Percentiles rank a stretch among this genome's conserved stretches.
Evolutionary conservation across 2,888 invertebrate genomes (phyloP).

Genomic region (Aradus depressus): DNA sequence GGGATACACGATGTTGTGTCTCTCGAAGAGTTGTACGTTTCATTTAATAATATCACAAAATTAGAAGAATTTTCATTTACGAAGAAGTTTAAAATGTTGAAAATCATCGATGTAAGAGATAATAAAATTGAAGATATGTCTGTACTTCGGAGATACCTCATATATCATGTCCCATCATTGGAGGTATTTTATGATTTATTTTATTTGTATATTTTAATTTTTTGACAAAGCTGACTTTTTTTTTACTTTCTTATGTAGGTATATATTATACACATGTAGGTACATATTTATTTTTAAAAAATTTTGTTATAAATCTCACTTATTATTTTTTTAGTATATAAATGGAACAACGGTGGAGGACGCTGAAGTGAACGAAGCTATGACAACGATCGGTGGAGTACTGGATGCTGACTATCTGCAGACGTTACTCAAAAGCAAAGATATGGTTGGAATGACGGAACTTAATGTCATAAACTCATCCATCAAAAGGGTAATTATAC

Average conservation of each 20-base stretch:
- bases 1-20: conserved; percentile 9
- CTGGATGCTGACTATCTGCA: conserved; percentile 22
- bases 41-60: conserved; percentile 17
- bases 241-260: not conserved
- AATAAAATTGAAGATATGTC: conserved; percentile 19
- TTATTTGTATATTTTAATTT: not conserved
- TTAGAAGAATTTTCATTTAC: conserved; percentile 19
- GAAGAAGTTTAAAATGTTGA: conserved; percentile 17
- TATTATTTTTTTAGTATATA: conserved; percentile 20
- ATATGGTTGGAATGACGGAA: conserved; percentile 17
- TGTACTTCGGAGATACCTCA: conserved; percentile 19
- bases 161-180: conserved; percentile 16
- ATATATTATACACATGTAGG: not conserved
- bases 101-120: conserved; percentile 20
- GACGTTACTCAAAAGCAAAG: conserved; percentile 16
- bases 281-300: not conserved
- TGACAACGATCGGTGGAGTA: conserved; percentile 17
- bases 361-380: conserved; percentile 19
- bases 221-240: not conserved
- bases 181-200: conserved; percentile 4
- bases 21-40: conserved; percentile 22
- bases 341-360: conserved; percentile 18
- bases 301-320: not conserved
- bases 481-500: conserved; percentile 12
- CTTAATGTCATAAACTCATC: conserved; percentile 20